Evolutionary conservation across 2,888 invertebrate species (phyloP), one percentile per base, ranked within the genome.

Genomic region (Neoascia interrupta): DNA sequence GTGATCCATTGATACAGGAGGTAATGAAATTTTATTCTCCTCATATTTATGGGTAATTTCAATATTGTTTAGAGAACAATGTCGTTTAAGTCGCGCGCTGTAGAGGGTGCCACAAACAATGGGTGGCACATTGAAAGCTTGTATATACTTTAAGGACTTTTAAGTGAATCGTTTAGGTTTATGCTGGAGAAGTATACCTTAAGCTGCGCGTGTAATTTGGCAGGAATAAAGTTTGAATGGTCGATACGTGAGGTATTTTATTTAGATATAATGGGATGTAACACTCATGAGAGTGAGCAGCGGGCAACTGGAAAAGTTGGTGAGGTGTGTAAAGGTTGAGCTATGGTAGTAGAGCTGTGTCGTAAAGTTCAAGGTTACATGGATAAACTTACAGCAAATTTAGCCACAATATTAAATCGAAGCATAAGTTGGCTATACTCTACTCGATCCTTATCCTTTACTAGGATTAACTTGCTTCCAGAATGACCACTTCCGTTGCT

Each of bases 1-100:
- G 39, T 34, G 47, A 56, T 43, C 49, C 51, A 58, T 64, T 72
- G 54, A 51, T 53, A 45, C 58, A 56, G 39, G 31, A 28, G 21
- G 70, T 72, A 76, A 76, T 70, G 72, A 79, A 72, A 79, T 79
- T 72, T 54, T 61, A 72, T 79, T 72, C 72, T n/a, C n/a, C n/a
- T 49, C 60, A 79, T 60, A 79, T 79, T 79, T 79, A 79, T 79
- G 79, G 47, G 72, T 56, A 64, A 76, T 76, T 76, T 72, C 72
- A 79, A 72, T 72, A 79, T 79, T 79, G 66, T 72, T 79, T 79
- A 21, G 72, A 49, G 54, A 72, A 72, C 72, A 79, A 72, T 72
- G 49, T 18, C 45, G 41, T 60, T 23, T 5, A 28, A 43, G 18
- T 61, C 36, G 51, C n/a, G 28, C 5, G 15, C 0, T 1, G 16